Conservation (phyloP, 2,113 vertebrate species). For the Spea bombifrons region DNA sequence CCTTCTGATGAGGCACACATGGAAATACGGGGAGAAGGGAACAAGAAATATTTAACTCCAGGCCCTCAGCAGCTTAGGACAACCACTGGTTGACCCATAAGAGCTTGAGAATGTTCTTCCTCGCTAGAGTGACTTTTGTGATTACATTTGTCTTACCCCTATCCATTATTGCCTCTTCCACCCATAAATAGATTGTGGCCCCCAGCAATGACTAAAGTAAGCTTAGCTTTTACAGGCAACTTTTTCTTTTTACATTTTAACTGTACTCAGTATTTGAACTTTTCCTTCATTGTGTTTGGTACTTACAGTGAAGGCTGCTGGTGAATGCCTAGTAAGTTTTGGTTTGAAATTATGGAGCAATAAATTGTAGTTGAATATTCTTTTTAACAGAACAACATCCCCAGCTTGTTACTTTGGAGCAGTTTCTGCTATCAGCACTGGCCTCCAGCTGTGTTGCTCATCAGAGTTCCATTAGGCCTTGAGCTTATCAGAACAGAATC, state of each 20-base stretch:
- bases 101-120: too few relatives aligned
- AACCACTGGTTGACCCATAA: too few relatives aligned
- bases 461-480: conserved; percentile 42
- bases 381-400: conserved; percentile 13
- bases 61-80: too few relatives aligned
- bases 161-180: too few relatives aligned
- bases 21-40: too few relatives aligned
- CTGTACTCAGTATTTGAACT: conserved; percentile 1
- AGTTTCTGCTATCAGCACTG: conserved; percentile 32
- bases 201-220: not conserved
- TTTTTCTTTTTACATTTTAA: conserved; percentile 11
- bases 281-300: conserved; percentile 17
- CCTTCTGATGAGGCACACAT: too few relatives aligned
- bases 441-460: conserved; percentile 27
- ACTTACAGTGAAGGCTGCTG: conserved; percentile 38
- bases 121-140: too few relatives aligned
- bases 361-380: conserved; percentile 15
- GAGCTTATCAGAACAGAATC: conserved; percentile 41
- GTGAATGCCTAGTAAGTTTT: conserved; percentile 38
- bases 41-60: too few relatives aligned
- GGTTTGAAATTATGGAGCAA: conserved; percentile 27
- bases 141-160: too few relatives aligned
- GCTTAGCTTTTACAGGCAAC: not conserved
- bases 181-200: too few relatives aligned
- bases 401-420: conserved; percentile 26